Conservation (phyloP, 1,140 invertebrate species). For the Oscheius sp. region DNA sequence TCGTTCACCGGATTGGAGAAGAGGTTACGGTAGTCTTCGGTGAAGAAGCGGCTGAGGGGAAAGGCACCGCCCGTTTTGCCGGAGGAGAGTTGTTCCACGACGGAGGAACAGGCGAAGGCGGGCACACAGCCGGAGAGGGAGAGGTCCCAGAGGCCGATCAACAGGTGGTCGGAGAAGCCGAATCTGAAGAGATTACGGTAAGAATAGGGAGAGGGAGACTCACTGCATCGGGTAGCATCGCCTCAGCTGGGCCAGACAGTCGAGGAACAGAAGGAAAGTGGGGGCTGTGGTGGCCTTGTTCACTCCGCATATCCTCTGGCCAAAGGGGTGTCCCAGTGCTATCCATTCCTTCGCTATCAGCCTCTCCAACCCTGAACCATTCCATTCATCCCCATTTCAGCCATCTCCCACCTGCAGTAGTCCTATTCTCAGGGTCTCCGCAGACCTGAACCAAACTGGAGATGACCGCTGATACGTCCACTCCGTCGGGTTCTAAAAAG, state of each 20-base stretch:
- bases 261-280: conserved; percentile 26
- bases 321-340: conserved; percentile 23
- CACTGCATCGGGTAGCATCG: conserved; percentile 21
- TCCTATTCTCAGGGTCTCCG: conserved; percentile 12
- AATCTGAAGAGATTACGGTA: conserved; percentile 15
- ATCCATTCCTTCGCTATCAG: conserved; percentile 31
- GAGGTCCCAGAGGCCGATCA: conserved; percentile 25
- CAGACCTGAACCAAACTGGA: conserved; percentile 20
- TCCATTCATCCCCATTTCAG: not conserved
- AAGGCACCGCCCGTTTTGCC: conserved; percentile 7
- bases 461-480: conserved; percentile 12
- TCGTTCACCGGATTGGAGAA: conserved; percentile 20
- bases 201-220: not conserved
- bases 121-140: conserved; percentile 28
- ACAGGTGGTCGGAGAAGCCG: conserved; percentile 21
- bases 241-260: conserved; percentile 25
- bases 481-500: conserved; percentile 24
- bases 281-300: not conserved
- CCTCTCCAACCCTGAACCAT: conserved; percentile 12
- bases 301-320: conserved; percentile 4
- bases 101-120: conserved; percentile 8
- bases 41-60: conserved; percentile 21
- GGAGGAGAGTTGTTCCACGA: conserved; percentile 11
- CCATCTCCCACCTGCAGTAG: conserved; percentile 15
- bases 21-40: conserved; percentile 7